These are phyloP conservation scores for Leptinotarsa defecta DNA, from an alignment of 1,140 invertebrate species.

Conservation along the genomic window DNA sequence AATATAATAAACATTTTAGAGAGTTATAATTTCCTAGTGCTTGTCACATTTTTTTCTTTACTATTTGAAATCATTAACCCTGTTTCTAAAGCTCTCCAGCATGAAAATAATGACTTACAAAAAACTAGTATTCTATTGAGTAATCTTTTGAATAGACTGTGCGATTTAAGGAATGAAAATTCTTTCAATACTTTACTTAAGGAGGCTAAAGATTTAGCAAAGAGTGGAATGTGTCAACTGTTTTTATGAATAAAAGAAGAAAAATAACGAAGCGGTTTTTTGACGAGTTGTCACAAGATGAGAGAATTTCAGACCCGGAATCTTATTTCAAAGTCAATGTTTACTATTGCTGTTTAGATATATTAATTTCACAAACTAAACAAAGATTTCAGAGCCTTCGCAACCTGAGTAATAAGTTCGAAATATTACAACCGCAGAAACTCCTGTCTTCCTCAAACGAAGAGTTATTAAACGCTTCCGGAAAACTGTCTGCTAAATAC, in stretches of 20 bases:
- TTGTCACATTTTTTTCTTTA: slow-evolving; percentile 43
- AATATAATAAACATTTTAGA: slow-evolving; percentile 20
- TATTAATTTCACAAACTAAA: neutral
- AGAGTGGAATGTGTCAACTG: too few relatives aligned
- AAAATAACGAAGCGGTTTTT: slow-evolving; percentile 38
- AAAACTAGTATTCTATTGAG: slow-evolving; percentile 45
- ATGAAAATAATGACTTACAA: slow-evolving; percentile 48
- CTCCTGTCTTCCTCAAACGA: too few relatives aligned
- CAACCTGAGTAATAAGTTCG: too few relatives aligned
- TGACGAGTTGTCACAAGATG: slow-evolving; percentile 34
- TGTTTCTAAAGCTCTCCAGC: slow-evolving; percentile 48
- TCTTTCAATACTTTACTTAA: slow-evolving; percentile 26
- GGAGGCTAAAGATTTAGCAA: too few relatives aligned
- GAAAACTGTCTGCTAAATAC: too few relatives aligned
- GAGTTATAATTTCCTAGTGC: slow-evolving; percentile 45
- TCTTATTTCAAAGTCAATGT: slow-evolving; percentile 23
- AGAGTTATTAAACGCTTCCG: too few relatives aligned
- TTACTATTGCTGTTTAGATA: slow-evolving; percentile 12
- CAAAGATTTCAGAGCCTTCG: too few relatives aligned
- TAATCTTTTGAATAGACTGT: slow-evolving; percentile 49
- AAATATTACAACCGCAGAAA: too few relatives aligned
- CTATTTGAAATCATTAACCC: slow-evolving; percentile 49
- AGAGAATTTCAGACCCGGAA: slow-evolving; percentile 33
- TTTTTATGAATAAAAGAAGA: slow-evolving; percentile 2
- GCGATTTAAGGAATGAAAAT: slow-evolving; percentile 46